phyloP scores from a whole-genome alignment of 2,797 vertebrate species.

The Chanos chanos region DNA sequence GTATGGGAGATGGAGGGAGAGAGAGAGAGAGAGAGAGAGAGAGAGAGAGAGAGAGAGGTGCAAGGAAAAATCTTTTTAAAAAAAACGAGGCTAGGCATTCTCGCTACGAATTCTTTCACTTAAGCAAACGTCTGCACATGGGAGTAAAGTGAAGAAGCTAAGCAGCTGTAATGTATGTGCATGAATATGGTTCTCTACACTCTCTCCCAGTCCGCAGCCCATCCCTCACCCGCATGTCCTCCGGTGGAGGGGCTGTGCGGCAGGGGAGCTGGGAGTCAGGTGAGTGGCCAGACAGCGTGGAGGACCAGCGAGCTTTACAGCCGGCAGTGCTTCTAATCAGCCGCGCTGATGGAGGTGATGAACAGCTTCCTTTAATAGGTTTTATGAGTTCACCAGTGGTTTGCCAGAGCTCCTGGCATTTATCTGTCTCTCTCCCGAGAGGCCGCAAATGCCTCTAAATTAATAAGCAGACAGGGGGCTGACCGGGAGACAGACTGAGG shows the following conservation, averaged over 20 bases:
- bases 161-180: background rate
- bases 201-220: conserved; percentile 12
- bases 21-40: too few relatives aligned
- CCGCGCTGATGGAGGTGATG: conserved; percentile 67
- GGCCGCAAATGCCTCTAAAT: conserved; percentile 76
- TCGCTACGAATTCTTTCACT: too few relatives aligned
- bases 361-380: conserved; percentile 74
- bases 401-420: conserved; percentile 72
- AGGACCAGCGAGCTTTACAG: conserved; percentile 43
- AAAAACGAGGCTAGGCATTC: too few relatives aligned
- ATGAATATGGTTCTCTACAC: conserved; percentile 24
- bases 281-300: conserved; percentile 30
- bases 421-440: conserved; percentile 71
- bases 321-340: conserved; percentile 70
- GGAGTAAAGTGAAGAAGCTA: too few relatives aligned
- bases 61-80: too few relatives aligned
- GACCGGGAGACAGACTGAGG: conserved; percentile 35
- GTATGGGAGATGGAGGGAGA: too few relatives aligned
- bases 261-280: conserved; percentile 24
- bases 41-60: too few relatives aligned
- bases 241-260: conserved; percentile 28
- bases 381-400: conserved; percentile 75
- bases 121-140: too few relatives aligned
- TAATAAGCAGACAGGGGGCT: conserved; percentile 71
- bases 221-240: conserved; percentile 42